Conservation (phyloP, 2,888 invertebrate species). For the Drosophila paucipuncta region DNA sequence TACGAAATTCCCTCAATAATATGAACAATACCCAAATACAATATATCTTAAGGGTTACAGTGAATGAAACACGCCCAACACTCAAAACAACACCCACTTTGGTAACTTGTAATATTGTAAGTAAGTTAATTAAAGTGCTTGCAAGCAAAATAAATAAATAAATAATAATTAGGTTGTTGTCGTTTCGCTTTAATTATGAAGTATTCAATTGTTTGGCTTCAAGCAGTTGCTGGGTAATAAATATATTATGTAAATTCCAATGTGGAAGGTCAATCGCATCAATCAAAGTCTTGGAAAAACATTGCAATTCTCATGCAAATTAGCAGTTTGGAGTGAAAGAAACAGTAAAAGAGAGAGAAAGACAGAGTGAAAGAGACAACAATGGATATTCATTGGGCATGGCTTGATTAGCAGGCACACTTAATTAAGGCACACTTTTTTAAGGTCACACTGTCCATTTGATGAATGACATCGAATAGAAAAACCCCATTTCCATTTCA, state of each 20-base stretch:
- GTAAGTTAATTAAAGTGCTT: background rate
- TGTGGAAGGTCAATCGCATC: conserved; percentile 26
- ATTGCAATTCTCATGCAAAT: conserved; percentile 70
- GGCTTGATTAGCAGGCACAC: conserved; percentile 63
- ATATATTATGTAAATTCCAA: conserved; percentile 4
- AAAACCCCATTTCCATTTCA: conserved; percentile 49
- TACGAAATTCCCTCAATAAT: background rate
- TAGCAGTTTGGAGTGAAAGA: background rate
- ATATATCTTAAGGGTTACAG: background rate
- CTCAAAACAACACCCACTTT: background rate
- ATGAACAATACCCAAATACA: background rate
- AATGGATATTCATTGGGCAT: conserved; percentile 27
- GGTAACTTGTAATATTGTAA: background rate
- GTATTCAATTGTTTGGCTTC: conserved; percentile 24
- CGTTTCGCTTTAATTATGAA: conserved; percentile 8
- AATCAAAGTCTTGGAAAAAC: conserved; percentile 21
- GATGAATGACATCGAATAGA: background rate
- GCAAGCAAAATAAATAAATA: conserved; percentile 2
- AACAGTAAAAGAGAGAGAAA: background rate
- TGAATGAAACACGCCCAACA: background rate
- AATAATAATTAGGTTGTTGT: conserved; percentile 8
- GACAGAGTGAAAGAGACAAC: conserved; percentile 12
- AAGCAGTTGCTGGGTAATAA: background rate
- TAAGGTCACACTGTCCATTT: conserved; percentile 52
- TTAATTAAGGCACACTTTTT: conserved; percentile 59